Evolutionary conservation across 2,888 invertebrate genomes (phyloP), one percentile per base, ranked within the genome.

Genomic region (Glomeris marginata): DNA sequence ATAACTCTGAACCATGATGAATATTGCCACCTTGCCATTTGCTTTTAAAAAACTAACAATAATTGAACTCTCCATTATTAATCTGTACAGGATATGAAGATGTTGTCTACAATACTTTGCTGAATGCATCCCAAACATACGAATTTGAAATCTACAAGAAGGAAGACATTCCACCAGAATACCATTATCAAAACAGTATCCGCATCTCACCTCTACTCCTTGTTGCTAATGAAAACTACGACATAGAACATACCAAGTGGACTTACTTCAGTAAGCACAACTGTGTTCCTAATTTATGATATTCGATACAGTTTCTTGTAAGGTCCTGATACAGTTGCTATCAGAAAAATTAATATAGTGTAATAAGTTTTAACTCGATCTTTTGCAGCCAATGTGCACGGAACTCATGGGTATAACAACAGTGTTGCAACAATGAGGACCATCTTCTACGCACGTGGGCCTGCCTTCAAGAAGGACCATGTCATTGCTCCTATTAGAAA

Each of bases 371-470:
- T 21, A 10, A n/a, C n/a, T n/a, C 22, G 18, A n/a, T 18, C n/a
- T 43, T 21, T 21, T 21, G 22, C 43, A 18, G 16, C 18, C 16
- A 11, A 11, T 10, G 22, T 22, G 13, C 37, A 33, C 15, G 66
- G 66, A 5, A 54, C 74, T 15, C 81, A 81, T 60, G 81, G 81
- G 1, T 81, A 79, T 59, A 76, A 79, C 59, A 78, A 78, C 59
- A 65, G 63, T 41, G 63, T 71, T 2, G 53, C 61, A 41, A 66
- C 67, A 44, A 82, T 83, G 82, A 74, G 74, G 57, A 77, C 81
- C 4, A 74, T 78, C 58, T 82, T 83, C 62, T 73, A 81, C 60
- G 81, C 79, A 0, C 68, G 72, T 55, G 82, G 83, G 2, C 81
- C 81, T 1, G 69, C 69, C 53, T 76, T 83, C 57, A 70, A 71